Percentiles rank a stretch among this genome's conserved stretches.
phyloP scores from a whole-genome alignment of 1,140 invertebrate genomes.

The Aculops lycopersici region DNA sequence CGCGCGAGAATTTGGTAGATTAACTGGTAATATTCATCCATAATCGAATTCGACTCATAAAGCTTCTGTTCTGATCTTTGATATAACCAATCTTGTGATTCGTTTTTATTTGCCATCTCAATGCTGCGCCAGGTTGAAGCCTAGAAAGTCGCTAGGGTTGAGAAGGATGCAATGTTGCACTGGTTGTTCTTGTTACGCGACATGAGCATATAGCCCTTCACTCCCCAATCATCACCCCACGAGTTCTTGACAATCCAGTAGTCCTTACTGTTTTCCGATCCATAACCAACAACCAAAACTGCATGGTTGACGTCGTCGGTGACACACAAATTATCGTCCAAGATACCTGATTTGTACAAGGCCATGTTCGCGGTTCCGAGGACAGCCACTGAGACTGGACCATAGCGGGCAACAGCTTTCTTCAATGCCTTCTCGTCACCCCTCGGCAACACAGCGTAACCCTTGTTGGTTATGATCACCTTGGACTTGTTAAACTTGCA shows the following conservation, averaged over 20 bases:
- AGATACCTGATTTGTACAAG: neutral
- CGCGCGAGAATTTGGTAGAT: no score
- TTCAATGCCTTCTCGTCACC: slow-evolving; percentile 18
- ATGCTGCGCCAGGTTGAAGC: no score
- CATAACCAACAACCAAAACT: slow-evolving; percentile 19
- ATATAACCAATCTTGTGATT: no score
- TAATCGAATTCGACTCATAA: no score
- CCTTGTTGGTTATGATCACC: slow-evolving; percentile 11
- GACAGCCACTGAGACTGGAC: slow-evolving; percentile 15
- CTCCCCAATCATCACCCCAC: slow-evolving; percentile 29
- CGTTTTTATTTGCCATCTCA: no score
- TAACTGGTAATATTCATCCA: no score
- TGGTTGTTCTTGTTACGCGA: slow-evolving; percentile 15
- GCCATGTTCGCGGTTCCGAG: slow-evolving; percentile 14
- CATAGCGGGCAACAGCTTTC: slow-evolving; percentile 9
- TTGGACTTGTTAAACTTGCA: neutral
- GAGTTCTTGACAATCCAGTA: slow-evolving; percentile 75
- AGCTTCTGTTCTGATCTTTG: no score
- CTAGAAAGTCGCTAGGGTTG: no score
- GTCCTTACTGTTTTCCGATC: slow-evolving; percentile 19
- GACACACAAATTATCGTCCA: slow-evolving; percentile 11
- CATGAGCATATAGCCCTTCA: slow-evolving; percentile 17
- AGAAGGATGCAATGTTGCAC: no score
- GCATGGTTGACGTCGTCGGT: slow-evolving; percentile 15
- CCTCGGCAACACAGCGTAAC: slow-evolving; percentile 16